Percentiles rank a stretch among this genome's conserved stretches.
These are phyloP conservation scores for Cremastinae sp. DNA, from an alignment of 2,888 invertebrate genomes.

Conservation along the genomic window DNA sequence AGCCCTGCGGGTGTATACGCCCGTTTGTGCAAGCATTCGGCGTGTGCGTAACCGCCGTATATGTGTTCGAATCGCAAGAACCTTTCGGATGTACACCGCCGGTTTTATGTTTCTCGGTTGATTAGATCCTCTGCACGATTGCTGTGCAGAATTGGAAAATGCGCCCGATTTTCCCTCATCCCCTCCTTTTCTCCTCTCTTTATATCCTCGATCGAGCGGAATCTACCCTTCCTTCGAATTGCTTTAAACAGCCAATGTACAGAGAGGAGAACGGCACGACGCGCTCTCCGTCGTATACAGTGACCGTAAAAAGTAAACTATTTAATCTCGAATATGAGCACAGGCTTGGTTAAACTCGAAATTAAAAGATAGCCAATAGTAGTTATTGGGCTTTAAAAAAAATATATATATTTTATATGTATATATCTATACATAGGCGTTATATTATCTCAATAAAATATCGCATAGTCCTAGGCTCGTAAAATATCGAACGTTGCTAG, in stretches of 20 bases:
- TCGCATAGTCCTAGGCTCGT: not conserved
- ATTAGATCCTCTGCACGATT: slow-evolving; percentile 64
- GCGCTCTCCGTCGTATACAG: no score
- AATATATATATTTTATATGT: not conserved
- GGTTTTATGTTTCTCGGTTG: slow-evolving; percentile 64
- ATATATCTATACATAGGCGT: slow-evolving; percentile 15
- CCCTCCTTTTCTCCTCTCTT: not conserved
- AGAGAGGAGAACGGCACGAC: no score
- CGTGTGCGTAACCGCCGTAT: not conserved
- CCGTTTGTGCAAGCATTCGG: not conserved
- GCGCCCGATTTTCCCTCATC: slow-evolving; percentile 30
- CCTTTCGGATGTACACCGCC: slow-evolving; percentile 43
- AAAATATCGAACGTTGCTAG: slow-evolving; percentile 13
- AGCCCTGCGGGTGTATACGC: slow-evolving; percentile 2
- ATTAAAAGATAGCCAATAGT: not conserved
- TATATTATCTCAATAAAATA: not conserved
- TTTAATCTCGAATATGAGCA: not conserved
- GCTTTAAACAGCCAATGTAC: not conserved
- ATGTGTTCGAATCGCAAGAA: slow-evolving; percentile 37
- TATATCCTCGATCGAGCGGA: no score
- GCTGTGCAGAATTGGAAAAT: slow-evolving; percentile 61
- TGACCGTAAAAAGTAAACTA: not conserved
- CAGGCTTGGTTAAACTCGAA: not conserved
- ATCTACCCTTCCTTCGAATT: not conserved
- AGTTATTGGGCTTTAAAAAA: slow-evolving; percentile 3